Base-by-base conservation (phyloP, 2,797 vertebrate genomes). In the Microtus agrestis region DNA sequence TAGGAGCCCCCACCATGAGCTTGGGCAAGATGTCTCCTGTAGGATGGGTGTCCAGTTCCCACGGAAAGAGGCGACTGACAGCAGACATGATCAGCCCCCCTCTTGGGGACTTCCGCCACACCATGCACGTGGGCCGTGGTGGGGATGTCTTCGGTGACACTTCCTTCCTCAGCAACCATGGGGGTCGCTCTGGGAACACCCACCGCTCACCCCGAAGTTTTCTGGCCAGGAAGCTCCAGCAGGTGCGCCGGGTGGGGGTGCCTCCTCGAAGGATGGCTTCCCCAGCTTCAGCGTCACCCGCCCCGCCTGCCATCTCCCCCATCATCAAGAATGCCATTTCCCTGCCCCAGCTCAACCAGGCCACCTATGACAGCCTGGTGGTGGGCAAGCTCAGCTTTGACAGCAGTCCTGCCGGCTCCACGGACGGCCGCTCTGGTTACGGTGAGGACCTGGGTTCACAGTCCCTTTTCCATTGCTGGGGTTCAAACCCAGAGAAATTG, bases 251-350 rank as follows among this genome's bases (percentile, higher is more conserved):
- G 61, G 96, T 95, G 0, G 98, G 98, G 5, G 94, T 88, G 15
- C 97, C 96, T 0, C 95, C 98, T 89, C 96, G 99, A 97, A 1
- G 98, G 76, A 79, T 98, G 0, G 97, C 98, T 0, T 97, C 97
- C 0, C 98, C 98, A 0, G 98, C 84, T 0, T 98, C 96, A 0
- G 97, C 99, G 46, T 99, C 99, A 0, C 99, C 99, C 0, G 99
- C 98, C 0, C 99, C 99, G 0, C 99, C 99, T 0, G 98, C 99
- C 12, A 0, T 99, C 96, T 99, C 99, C 0, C 99, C 99, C 97
- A 99, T 99, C 98, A 99, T 99, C 98, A 99, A 99, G 98, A 99
- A 99, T 0, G 99, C 99, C 21, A 97, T 99, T 97, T 99, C 99
- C 0, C 97, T 99, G 98, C 99, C 99, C 0, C 99, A 99, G 98